Percentiles rank a stretch among this genome's conserved stretches.
Conservation (phyloP, 2,797 vertebrate species). For the Onychomys arenicola region DNA sequence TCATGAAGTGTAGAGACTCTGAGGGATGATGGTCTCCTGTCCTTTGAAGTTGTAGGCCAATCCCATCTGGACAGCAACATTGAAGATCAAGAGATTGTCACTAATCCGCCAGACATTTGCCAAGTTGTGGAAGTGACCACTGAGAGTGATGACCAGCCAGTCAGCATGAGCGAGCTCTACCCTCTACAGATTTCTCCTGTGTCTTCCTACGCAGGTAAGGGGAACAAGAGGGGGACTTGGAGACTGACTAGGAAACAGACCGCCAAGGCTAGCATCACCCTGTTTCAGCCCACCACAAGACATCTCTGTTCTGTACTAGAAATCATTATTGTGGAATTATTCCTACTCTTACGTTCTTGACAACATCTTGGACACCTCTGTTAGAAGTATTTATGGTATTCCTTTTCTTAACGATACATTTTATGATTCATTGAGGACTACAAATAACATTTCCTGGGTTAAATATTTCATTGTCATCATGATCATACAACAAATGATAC, state of each 20-base stretch:
- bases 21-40: slow-evolving; percentile 60
- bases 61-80: slow-evolving; percentile 86
- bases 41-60: slow-evolving; percentile 87
- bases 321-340: neutral
- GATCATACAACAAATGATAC: neutral
- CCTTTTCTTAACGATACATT: neutral
- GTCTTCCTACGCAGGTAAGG: slow-evolving; percentile 95
- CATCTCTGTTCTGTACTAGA: neutral
- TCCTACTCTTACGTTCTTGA: neutral
- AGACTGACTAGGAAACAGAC: neutral
- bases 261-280: neutral
- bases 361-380: neutral
- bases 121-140: slow-evolving; percentile 99
- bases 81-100: slow-evolving; percentile 94
- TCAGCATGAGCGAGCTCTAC: slow-evolving; percentile 95
- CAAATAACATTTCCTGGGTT: neutral
- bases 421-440: neutral
- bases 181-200: slow-evolving; percentile 98
- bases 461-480: neutral
- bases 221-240: neutral
- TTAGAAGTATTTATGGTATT: neutral
- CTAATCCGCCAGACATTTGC: slow-evolving; percentile 96
- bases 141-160: slow-evolving; percentile 96
- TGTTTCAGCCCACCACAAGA: neutral
- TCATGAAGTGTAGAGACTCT: neutral